phyloP scores from a whole-genome alignment of 1,140 invertebrate genomes.

The Drosophila serrata region DNA sequence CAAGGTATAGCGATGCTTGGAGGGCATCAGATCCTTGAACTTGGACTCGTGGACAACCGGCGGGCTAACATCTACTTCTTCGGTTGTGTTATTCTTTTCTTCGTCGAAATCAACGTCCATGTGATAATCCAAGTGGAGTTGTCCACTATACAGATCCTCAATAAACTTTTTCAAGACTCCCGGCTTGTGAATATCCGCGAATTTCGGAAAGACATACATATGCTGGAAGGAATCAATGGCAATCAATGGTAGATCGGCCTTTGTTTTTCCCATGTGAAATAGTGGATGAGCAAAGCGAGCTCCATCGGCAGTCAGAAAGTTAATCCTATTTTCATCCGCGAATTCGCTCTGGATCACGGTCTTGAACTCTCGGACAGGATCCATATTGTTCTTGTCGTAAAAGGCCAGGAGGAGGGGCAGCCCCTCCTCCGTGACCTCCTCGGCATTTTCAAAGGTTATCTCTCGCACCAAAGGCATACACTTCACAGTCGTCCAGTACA shows the following conservation, averaged over 20 bases:
- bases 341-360: conserved; percentile 9
- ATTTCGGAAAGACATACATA: conserved; percentile 55
- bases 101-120: background rate
- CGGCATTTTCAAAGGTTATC: conserved; percentile 65
- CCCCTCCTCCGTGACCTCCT: conserved; percentile 46
- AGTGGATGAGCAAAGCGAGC: conserved; percentile 38
- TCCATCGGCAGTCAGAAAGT: conserved; percentile 46
- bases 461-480: conserved; percentile 42
- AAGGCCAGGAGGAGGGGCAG: conserved; percentile 56
- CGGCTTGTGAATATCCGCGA: conserved; percentile 45
- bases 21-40: conserved; percentile 54
- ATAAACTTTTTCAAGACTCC: conserved; percentile 50
- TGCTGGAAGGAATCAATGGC: conserved; percentile 56
- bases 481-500: conserved; percentile 17
- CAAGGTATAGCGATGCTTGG: conserved; percentile 58
- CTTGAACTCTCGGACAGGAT: conserved; percentile 33
- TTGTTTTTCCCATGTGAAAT: conserved; percentile 37
- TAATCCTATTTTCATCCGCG: conserved; percentile 15
- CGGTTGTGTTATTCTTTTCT: background rate
- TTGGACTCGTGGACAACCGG: conserved; percentile 38
- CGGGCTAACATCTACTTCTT: background rate
- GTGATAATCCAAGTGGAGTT: conserved; percentile 31
- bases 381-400: conserved; percentile 26
- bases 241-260: conserved; percentile 49
- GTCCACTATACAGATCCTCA: conserved; percentile 7